Evolutionary conservation across 23 tunicate species (phyloP), one percentile per base, ranked within the genome.

Genomic region (Botrylloides violaceus): DNA sequence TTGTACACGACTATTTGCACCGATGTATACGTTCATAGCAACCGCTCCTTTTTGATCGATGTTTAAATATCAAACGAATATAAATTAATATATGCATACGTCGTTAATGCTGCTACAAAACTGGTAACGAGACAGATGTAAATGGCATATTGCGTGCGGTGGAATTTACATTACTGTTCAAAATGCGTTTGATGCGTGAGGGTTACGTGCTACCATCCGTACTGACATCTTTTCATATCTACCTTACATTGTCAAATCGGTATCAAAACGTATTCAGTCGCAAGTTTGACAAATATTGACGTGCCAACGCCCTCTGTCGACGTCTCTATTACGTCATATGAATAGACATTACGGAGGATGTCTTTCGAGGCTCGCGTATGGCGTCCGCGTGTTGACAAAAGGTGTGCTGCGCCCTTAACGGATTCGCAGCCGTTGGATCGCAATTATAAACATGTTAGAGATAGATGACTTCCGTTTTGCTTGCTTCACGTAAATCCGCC

Each of bases 291-390:
- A 63, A 63, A 63, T 63, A 63, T 63, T 63, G 70, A 63, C 70
- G 26, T 63, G 70, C 32, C 70, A 31, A 33, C 70, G 70, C 70
- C 70, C 70, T 63, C 70, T 63, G 33, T 63, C 70, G 70, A 63
- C 33, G 33, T 26, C 34, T 29, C 4, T 3, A 25, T 12, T 63
- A 34, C 70, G 34, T 63, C 35, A 25, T 4, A 43, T 43, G 15
- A 7, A 43, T 43, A 9, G 53, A 43, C 12, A 43, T 43, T 15
- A 43, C 53, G 15, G 53, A 43, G 12, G 53, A n/a, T 15, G 53
- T n/a, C 53, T 43, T 43, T 43, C 53, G 53, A 43, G 9, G 9
- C 53, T 43, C 53, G 53, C 53, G 15, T 9, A 43, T 15, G 53
- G 9, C 53, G 53, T 43, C n/a, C 53, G 53, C 53, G 53, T 43